phyloP scores from a whole-genome alignment of 2,113 vertebrate genomes.

The Pagrus major region DNA sequence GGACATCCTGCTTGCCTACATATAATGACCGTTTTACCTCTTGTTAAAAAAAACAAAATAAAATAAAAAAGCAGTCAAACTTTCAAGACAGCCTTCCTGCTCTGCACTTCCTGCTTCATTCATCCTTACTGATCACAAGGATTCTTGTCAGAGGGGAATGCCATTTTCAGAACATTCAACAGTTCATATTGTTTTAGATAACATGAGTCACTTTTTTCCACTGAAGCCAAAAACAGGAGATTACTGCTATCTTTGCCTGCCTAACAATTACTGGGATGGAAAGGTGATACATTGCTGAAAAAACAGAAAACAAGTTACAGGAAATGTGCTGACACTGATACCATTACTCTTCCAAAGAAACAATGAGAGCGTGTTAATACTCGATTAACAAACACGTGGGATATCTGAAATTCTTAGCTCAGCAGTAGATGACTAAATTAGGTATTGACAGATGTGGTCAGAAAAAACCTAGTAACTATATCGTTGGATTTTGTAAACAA shows the following conservation, averaged over 20 bases:
- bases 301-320: neutral
- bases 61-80: too few species aligned
- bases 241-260: neutral
- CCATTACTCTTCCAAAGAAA: neutral
- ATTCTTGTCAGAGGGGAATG: neutral
- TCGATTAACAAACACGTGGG: neutral
- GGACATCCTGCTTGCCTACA: neutral
- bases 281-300: neutral
- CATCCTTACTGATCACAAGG: neutral
- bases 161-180: neutral
- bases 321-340: neutral
- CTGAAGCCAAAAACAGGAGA: neutral
- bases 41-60: too few species aligned
- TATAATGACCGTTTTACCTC: neutral
- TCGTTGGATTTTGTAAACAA: neutral
- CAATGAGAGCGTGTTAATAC: neutral
- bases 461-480: neutral
- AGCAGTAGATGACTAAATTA: conserved; percentile 6
- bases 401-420: neutral
- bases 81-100: conserved; percentile 5
- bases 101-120: neutral
- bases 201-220: neutral
- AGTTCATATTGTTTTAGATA: neutral
- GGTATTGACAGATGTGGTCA: neutral
- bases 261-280: too few species aligned